A percentile compares a stretch with the other conserved stretches of the same genome.
Conservation (phyloP, 2,888 invertebrate species). For the Melanargia galathea region DNA sequence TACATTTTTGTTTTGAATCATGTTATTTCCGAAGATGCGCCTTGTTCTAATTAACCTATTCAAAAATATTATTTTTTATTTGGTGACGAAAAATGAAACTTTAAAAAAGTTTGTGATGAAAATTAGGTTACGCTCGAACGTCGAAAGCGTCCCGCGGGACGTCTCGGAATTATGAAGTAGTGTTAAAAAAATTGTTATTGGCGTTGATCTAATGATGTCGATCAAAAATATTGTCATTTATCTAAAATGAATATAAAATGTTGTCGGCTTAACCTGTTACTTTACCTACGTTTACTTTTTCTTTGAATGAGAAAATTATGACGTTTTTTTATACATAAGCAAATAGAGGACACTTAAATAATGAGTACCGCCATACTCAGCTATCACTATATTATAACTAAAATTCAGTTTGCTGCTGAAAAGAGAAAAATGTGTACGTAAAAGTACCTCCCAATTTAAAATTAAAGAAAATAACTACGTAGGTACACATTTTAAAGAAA, state of each 20-base stretch:
- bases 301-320: slow-evolving; percentile 26
- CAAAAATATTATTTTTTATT: not conserved
- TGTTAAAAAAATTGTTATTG: not conserved
- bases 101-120: not conserved
- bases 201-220: not conserved
- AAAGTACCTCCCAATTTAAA: too few species aligned
- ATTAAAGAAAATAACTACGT: too few species aligned
- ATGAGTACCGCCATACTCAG: not conserved
- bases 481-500: too few species aligned
- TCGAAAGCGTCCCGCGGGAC: not conserved
- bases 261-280: not conserved
- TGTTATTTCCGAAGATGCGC: not conserved
- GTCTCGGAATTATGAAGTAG: not conserved
- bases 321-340: not conserved
- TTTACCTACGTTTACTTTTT: slow-evolving; percentile 29
- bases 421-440: too few species aligned
- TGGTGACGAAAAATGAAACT: not conserved
- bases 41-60: not conserved
- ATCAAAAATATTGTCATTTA: not conserved
- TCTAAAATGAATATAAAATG: not conserved
- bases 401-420: too few species aligned
- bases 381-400: too few species aligned
- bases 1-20: not conserved
- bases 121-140: not conserved
- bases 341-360: not conserved